Conservation (phyloP, 35 echinoderm and acorn worm genomes). For the Lytechinus pictus region DNA sequence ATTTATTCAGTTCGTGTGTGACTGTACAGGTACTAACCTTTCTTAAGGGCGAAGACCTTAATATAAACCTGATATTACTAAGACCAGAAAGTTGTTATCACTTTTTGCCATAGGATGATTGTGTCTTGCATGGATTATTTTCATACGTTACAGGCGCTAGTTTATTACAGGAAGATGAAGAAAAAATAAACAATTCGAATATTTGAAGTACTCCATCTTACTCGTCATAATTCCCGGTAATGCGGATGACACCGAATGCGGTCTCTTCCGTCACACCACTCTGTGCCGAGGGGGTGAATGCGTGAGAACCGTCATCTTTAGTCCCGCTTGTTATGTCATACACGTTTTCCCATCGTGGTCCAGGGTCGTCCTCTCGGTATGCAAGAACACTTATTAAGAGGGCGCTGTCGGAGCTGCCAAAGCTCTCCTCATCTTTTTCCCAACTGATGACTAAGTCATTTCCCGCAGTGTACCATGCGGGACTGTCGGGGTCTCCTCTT, state of each 20-base stretch:
- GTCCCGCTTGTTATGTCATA: constrained; percentile 35
- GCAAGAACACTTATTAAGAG: constrained; percentile 36
- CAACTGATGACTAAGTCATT: constrained; percentile 39
- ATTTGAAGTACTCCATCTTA: not conserved
- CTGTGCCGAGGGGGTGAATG: constrained; percentile 48
- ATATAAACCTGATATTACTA: too few species aligned
- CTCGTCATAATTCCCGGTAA: not conserved
- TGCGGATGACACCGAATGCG: not conserved
- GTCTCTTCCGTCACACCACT: constrained; percentile 39
- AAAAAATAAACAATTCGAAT: too few species aligned
- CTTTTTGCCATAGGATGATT: too few species aligned
- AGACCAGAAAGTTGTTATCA: too few species aligned
- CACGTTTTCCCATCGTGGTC: constrained; percentile 59
- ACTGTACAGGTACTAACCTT: too few species aligned
- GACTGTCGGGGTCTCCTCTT: not conserved
- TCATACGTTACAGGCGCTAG: too few species aligned
- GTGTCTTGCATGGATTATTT: too few species aligned
- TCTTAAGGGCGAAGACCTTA: too few species aligned
- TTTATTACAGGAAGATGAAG: too few species aligned
- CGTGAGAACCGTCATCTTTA: constrained; percentile 27
- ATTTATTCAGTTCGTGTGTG: too few species aligned
- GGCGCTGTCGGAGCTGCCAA: not conserved
- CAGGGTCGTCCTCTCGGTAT: constrained; percentile 53
- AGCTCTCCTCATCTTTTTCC: not conserved
- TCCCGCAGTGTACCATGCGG: constrained; percentile 43